Evolutionary conservation across 2,888 invertebrate genomes (phyloP).

Genomic region (Tuta absoluta): DNA sequence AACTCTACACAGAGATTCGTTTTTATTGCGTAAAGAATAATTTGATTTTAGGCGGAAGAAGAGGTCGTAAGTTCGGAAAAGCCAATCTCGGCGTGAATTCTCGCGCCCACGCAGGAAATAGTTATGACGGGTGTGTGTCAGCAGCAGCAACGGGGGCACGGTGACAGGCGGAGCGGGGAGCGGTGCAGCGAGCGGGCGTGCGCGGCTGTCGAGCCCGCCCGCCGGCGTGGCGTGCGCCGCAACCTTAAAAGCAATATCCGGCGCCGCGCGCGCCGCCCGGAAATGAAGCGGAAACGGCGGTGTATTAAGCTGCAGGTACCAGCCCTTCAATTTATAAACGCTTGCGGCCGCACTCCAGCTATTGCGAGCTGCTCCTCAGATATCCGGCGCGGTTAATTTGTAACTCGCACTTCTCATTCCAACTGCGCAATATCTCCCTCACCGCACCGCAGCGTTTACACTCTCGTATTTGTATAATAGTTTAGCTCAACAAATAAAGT

Average conservation of each 20-base stretch:
- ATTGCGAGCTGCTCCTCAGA: conserved; percentile 54
- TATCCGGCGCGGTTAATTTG: conserved; percentile 73
- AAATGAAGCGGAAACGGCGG: conserved; percentile 82
- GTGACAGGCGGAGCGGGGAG: conserved; percentile 39
- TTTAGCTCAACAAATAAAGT: conserved; percentile 41
- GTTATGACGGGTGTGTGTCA: not conserved
- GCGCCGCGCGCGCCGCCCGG: conserved; percentile 79
- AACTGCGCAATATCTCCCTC: conserved; percentile 24
- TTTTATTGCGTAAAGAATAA: conserved; percentile 5
- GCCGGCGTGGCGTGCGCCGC: conserved; percentile 67
- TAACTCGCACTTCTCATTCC: conserved; percentile 53
- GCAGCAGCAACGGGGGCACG: conserved; percentile 32
- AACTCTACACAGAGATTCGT: not conserved
- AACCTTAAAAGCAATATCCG: conserved; percentile 83
- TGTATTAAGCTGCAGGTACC: conserved; percentile 82
- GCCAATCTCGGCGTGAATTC: conserved; percentile 11
- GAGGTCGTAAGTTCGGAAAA: conserved; percentile 10
- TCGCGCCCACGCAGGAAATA: conserved; percentile 13
- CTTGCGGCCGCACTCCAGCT: conserved; percentile 68
- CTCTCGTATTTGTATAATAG: conserved; percentile 42
- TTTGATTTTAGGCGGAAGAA: conserved; percentile 5
- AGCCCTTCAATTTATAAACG: conserved; percentile 81
- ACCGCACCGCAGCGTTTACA: conserved; percentile 25
- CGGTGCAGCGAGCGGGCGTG: conserved; percentile 47
- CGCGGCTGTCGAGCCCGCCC: conserved; percentile 44